Conservation (phyloP, 2,113 vertebrate genomes). For the Corythornis cristatus region DNA sequence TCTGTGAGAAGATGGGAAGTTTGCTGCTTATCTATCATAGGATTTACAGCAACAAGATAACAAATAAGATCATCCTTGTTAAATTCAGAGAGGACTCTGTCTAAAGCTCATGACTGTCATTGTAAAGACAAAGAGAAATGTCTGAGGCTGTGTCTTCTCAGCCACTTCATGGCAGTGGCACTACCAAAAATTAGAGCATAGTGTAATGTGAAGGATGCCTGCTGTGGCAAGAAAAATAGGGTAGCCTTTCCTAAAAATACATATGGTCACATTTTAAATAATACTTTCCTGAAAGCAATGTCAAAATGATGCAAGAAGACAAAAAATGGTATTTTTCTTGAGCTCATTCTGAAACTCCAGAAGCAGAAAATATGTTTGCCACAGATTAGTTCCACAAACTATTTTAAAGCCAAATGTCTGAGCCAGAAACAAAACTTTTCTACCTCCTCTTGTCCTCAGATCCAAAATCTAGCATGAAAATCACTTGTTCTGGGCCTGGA, state of each 20-base stretch:
- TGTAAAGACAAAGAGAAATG: neutral
- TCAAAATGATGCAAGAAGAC: neutral
- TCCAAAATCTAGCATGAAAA: conserved; percentile 23
- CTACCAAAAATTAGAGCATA: neutral
- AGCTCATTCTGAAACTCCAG: neutral
- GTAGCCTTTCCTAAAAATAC: neutral
- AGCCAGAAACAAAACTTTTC: conserved; percentile 18
- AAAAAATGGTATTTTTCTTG: neutral
- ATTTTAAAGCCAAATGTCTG: conserved; percentile 13
- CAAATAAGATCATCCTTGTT: neutral
- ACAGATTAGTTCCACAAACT: conserved; percentile 24
- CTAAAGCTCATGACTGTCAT: neutral
- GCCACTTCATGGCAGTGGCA: neutral
- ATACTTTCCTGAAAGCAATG: neutral
- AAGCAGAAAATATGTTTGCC: conserved; percentile 38
- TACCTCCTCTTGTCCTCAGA: neutral
- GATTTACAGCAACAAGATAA: neutral
- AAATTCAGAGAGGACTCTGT: neutral
- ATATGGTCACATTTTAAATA: neutral
- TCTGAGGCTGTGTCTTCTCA: neutral
- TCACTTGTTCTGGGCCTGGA: conserved; percentile 41
- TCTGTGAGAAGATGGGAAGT: neutral
- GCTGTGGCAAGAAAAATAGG: neutral
- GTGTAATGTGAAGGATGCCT: neutral
- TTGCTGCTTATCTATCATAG: neutral